Base-by-base conservation (phyloP, 2,888 invertebrate species). In the Ennomos quercinarius region DNA sequence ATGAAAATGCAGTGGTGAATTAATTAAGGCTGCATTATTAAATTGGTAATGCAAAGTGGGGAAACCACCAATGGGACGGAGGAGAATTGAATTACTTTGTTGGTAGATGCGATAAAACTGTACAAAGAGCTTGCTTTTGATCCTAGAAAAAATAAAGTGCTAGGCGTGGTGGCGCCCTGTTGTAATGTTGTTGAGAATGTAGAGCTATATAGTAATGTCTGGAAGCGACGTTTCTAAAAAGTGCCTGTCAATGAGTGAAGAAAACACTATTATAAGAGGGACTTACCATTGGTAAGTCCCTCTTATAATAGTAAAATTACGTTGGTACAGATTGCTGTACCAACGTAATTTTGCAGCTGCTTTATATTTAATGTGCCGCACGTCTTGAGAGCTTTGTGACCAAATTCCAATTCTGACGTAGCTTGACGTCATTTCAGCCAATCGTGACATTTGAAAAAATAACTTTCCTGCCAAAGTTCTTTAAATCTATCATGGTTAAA, bases 61-160 rank as follows among this genome's bases (percentile, higher is more conserved):
- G 64, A 66, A 71, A 81, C 81, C 77, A 76, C 78, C 71, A 70
- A 68, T 73, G 64, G 71, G 73, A 68, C 77, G 68, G 71, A 27
- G 4, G 27, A 27, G 73, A 83, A 86, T 87, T 83, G 72, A 89
- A 87, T 88, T 81, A 83, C 67, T 80, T 73, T 41, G 41, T 34
- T 49, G 70, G 75, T 83, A 82, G 5, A 86, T 81, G 72, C 78
- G 71, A 81, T 77, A 76, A 78, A 83, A 86, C 74, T 81, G 79
- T 82, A 83, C 83, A 83, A 80, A 76, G 72, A 73, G 36, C 37
- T 40, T 67, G 75, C 74, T 81, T 87, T 86, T 86, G 85, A 86
- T 87, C 82, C 80, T 67, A 67, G 73, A 78, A 45, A 80, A 83
- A 83, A 80, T 76, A 47, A 80, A 74, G 75, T 68, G 73, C 68